Base-by-base conservation (phyloP, 2,113 vertebrate species). In the Laticauda colubrina region DNA sequence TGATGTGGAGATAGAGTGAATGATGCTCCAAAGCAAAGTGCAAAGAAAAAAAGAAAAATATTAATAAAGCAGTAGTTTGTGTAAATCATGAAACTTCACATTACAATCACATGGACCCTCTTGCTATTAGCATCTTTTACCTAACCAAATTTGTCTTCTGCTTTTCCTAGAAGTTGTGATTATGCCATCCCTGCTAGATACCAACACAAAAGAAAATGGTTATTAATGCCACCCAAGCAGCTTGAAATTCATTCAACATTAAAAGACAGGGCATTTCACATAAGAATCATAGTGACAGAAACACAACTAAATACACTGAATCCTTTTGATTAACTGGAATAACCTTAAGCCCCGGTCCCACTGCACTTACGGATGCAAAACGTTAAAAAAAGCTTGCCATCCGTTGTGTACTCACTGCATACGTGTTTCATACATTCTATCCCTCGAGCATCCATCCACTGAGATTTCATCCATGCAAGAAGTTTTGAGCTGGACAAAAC, bases 281-380 rank as follows among this genome's bases (percentile, higher is more conserved):
- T 51, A 48, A 21, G 75, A 20, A 7, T 87, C 5, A n/a, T 53
- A 51, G 8, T 15, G 39, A 26, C 24, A 87, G 45, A 48, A 29
- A 53, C 43, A n/a, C 45, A 87, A 2, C 15, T 55, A 43, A 69
- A 7, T 4, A 21, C 39, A 11, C 20, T 93, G 95, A 90, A 94
- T 93, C 93, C 95, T 92, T 88, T 45, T 94, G 95, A 94, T 92
- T 90, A 64, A 61, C n/a, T 85, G n/a, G 59, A 87, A 94, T 89
- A 24, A 92, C 93, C 92, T 93, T 39, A 39, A 39, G 34, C 34
- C 34, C 34, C 34, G 34, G 34, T 39, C 34, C 34, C 34, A 39
- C 34, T 39, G 34, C 34, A 1, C 34, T 39, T 39, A n/a, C n/a
- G 34, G 34, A 39, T 39, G 34, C 1, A 39, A 39, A 39, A 39